Conservation (phyloP, 2,113 vertebrate genomes). For the Laticauda colubrina region DNA sequence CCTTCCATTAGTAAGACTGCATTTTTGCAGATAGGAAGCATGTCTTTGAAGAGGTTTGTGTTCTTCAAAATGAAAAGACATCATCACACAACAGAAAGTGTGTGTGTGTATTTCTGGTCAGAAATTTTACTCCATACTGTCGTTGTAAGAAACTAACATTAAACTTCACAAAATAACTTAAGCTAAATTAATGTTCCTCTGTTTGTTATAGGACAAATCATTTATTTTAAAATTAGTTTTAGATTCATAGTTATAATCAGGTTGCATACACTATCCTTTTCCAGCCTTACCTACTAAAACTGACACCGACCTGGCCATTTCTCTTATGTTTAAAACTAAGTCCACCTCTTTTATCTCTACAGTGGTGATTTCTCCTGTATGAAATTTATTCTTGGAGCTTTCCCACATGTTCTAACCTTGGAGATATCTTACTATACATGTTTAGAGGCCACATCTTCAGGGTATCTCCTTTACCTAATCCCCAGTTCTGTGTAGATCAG, state of each 20-base stretch:
- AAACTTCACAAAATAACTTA: neutral
- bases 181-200: neutral
- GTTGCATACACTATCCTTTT: neutral
- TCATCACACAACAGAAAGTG: neutral
- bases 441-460: neutral
- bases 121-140: neutral
- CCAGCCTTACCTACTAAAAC: neutral
- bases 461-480: neutral
- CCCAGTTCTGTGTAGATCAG: neutral
- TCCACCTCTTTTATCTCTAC: neutral
- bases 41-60: neutral
- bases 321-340: neutral
- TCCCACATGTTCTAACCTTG: neutral
- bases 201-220: neutral
- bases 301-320: neutral
- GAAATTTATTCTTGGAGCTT: neutral
- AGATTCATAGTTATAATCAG: neutral
- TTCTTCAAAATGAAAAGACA: neutral
- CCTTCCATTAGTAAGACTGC: neutral
- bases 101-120: neutral
- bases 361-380: neutral
- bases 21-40: neutral
- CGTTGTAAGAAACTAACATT: neutral
- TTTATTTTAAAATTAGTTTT: neutral
- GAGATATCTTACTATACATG: neutral